Evolutionary conservation across 2,113 vertebrate species (phyloP).

Genomic region (Etheostoma spectabile): DNA sequence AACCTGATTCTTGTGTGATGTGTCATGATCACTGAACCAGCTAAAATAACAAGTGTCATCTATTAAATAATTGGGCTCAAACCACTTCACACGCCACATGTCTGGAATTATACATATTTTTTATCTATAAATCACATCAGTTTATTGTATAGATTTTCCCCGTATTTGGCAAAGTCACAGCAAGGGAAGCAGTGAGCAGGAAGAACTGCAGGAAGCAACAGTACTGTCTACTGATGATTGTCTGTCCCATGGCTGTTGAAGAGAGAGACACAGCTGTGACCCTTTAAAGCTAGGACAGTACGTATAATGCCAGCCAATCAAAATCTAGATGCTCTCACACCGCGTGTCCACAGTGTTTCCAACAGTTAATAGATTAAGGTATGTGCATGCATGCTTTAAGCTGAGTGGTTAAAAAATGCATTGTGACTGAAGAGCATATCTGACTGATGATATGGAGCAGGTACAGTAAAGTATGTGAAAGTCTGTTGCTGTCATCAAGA

Average conservation of each 20-base stretch:
- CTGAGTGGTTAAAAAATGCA: background rate
- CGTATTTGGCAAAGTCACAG: constrained; percentile 27
- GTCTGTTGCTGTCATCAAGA: background rate
- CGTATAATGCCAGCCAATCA: constrained; percentile 10
- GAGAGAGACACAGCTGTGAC: constrained; percentile 32
- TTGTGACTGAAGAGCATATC: constrained; percentile 13
- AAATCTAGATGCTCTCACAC: constrained; percentile 17
- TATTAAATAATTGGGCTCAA: constrained; percentile 26
- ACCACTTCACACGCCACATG: constrained; percentile 37
- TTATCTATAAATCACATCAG: constrained; percentile 10
- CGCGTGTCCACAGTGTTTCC: background rate
- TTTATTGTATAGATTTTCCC: constrained; percentile 3
- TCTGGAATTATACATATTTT: constrained; percentile 45
- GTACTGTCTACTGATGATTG: constrained; percentile 32
- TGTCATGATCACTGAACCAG: background rate
- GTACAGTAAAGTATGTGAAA: background rate
- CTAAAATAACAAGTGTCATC: background rate
- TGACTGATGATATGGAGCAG: constrained; percentile 15
- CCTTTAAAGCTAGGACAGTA: constrained; percentile 12
- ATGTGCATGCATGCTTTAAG: background rate
- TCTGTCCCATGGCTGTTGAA: constrained; percentile 13
- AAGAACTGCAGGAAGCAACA: no score
- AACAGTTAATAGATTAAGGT: background rate
- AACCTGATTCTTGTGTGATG: background rate
- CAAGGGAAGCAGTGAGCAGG: constrained; percentile 15